These are phyloP conservation scores for Montipora cactus DNA, from an alignment of 64 coral and sea anemone species.

Conservation along the genomic window DNA sequence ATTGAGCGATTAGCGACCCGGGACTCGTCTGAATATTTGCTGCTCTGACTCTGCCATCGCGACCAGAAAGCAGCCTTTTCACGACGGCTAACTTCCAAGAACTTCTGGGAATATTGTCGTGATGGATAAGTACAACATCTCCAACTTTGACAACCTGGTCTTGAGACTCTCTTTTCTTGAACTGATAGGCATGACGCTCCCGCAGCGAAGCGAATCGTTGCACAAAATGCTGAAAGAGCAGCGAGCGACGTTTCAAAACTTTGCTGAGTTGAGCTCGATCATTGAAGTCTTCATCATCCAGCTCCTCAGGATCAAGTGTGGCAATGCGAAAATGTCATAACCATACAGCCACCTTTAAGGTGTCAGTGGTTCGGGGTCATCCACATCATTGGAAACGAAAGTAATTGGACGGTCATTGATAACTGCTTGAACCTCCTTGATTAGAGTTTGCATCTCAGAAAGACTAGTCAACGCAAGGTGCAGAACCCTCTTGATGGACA, in stretches of 20 bases:
- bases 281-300: too few species aligned
- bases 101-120: neutral
- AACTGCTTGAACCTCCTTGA: conserved; percentile 11
- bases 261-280: too few species aligned
- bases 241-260: too few species aligned
- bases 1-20: neutral
- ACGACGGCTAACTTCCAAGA: neutral
- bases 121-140: neutral
- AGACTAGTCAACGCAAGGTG: conserved; percentile 38
- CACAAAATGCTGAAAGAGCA: too few species aligned
- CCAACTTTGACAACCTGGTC: neutral
- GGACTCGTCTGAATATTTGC: neutral
- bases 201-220: too few species aligned
- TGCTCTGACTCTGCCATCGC: neutral
- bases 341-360: too few species aligned
- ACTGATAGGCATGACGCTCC: too few species aligned
- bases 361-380: conserved; percentile 6
- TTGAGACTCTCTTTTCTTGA: neutral
- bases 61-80: neutral
- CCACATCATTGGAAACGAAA: conserved; percentile 7
- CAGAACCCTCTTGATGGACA: conserved; percentile 61
- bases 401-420: conserved; percentile 50
- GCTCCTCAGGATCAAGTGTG: too few species aligned
- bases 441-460: conserved; percentile 36
- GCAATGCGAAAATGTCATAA: too few species aligned